Percentiles rank a stretch among this genome's conserved stretches.
These are phyloP conservation scores for Panorpa germanica DNA, from an alignment of 2,888 invertebrate species.

Conservation along the genomic window DNA sequence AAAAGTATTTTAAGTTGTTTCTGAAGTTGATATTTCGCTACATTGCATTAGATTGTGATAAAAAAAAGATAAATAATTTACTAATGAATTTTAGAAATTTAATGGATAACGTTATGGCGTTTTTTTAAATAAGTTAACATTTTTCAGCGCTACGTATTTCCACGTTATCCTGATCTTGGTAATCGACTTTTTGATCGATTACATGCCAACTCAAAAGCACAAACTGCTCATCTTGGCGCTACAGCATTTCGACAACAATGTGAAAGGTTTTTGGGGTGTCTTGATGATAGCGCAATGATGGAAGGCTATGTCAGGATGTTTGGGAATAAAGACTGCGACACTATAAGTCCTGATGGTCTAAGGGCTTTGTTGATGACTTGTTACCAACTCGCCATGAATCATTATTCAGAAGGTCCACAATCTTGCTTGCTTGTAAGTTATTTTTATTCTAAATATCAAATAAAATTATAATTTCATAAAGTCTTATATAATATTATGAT, in stretches of 20 bases:
- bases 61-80: background rate
- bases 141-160: conserved; percentile 53
- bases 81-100: too few species aligned
- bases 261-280: conserved; percentile 37
- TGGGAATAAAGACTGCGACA: conserved; percentile 29
- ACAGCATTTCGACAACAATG: conserved; percentile 53
- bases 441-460: too few species aligned
- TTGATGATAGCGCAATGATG: conserved; percentile 37
- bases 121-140: too few species aligned
- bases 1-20: conserved; percentile 1
- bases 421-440: conserved; percentile 33
- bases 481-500: too few species aligned
- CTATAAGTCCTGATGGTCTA: conserved; percentile 42
- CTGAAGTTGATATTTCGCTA: conserved; percentile 5
- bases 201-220: conserved; percentile 35
- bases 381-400: conserved; percentile 64
- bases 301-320: conserved; percentile 52
- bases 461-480: too few species aligned
- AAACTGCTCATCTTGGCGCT: conserved; percentile 37
- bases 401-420: conserved; percentile 47
- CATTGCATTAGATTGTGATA: conserved; percentile 8
- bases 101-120: too few species aligned
- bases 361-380: conserved; percentile 47
- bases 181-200: conserved; percentile 45
- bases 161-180: conserved; percentile 54